Percentiles rank a stretch among this genome's conserved stretches.
phyloP scores from a whole-genome alignment of 2,797 vertebrate species.

The Parotocinclus haroldoi region DNA sequence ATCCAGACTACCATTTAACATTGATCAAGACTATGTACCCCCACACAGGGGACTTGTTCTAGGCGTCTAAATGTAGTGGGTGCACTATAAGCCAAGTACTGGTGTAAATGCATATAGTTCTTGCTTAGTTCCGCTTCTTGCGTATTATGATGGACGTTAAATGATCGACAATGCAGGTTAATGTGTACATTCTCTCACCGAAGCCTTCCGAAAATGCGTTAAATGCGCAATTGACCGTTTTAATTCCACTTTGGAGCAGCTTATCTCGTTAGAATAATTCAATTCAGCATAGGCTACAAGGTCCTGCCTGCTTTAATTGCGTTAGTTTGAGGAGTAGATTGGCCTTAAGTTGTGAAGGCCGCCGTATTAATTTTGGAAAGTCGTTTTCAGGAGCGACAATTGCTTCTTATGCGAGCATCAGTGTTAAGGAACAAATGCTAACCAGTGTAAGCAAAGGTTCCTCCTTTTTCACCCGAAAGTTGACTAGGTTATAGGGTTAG shows the following conservation, averaged over 20 bases:
- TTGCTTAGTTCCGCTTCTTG: background rate
- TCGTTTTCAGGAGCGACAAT: conserved; percentile 17
- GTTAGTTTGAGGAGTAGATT: conserved; percentile 49
- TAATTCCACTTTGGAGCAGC: conserved; percentile 63
- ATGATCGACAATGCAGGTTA: no score
- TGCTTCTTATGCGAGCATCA: conserved; percentile 26
- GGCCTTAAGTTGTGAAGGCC: conserved; percentile 38
- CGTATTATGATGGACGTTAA: background rate
- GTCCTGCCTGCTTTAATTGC: conserved; percentile 52
- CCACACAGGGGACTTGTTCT: no score
- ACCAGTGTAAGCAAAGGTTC: background rate
- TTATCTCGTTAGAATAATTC: conserved; percentile 75
- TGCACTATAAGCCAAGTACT: no score
- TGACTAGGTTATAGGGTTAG: background rate
- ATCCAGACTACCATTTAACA: no score
- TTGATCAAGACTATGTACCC: no score
- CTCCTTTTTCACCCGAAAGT: background rate
- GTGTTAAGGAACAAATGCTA: conserved; percentile 4
- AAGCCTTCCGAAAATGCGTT: conserved; percentile 63
- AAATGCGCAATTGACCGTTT: conserved; percentile 72
- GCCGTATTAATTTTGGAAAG: conserved; percentile 25
- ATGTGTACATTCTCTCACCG: no score
- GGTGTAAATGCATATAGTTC: no score
- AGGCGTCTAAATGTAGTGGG: no score
- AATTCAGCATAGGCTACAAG: conserved; percentile 59